Evolutionary conservation across 92 coral and sea anemone genomes (phyloP), one percentile per base, ranked within the genome.

Genomic region (Anthopleura xanthogrammica): DNA sequence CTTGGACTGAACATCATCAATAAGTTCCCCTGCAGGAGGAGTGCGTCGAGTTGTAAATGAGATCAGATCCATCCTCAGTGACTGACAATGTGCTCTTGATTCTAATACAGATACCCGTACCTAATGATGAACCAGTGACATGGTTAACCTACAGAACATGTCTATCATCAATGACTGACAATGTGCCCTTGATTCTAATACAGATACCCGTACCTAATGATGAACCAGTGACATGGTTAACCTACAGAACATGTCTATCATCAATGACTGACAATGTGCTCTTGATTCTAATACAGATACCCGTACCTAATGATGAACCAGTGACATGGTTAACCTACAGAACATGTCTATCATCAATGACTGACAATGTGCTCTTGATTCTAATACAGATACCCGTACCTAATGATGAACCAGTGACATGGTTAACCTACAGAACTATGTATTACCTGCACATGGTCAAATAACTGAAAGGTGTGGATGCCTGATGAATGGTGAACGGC

Each of bases 51-150:
- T 91, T 2, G 79, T 82, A 83, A 93, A 41, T 76, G 97, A 91
- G 58, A 82, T 79, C 8, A 91, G 93, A 57, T 89, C 89, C 87
- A 93, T 76, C 75, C 68, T 89, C 81, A 93, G 57, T 2, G 92
- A 91, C 83, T 91, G 97, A 14, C 92, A 83, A 82, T 93, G 97
- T 12, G 95, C 92, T 73, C 94, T 88, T 48, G 94, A 90, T 70
- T 87, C 83, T 16, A 68, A 48, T 62, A 92, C 93, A 66, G 88
- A 65, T 43, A 92, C 86, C 79, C 83, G 81, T 29, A 92, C 95
- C 95, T 92, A 40, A 41, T 80, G 64, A n/a, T 39, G 12, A 83
- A 56, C 72, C 10, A 48, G 24, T 43, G 50, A 43, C 50, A 43
- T 43, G 50, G 50, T 43, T 43, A 43, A 43, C 7, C 50, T 12